A percentile compares a stretch with the other conserved stretches of the same genome.
phyloP scores from a whole-genome alignment of 2,797 vertebrate genomes.

The Hapalemur alaotrensis region DNA sequence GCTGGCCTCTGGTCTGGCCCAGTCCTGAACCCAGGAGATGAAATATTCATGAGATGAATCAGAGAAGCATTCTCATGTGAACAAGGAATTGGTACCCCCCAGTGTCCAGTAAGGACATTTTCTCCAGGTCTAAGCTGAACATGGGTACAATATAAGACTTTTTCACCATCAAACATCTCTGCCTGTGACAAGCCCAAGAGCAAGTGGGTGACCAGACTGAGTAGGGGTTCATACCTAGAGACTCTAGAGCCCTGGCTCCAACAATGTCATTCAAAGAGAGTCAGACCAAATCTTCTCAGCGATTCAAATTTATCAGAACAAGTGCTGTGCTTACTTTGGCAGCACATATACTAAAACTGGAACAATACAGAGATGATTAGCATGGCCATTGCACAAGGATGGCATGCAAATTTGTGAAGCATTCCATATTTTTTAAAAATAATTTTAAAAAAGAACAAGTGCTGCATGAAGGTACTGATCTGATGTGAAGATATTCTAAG shows the following conservation, averaged over 20 bases:
- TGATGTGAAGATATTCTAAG: neutral
- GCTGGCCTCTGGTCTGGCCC: neutral
- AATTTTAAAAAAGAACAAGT: neutral
- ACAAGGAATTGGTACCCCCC: neutral
- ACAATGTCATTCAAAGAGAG: neutral
- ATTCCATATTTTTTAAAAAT: too few relatives aligned
- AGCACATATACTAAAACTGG: too few relatives aligned
- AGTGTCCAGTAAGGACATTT: neutral
- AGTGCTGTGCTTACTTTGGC: too few relatives aligned
- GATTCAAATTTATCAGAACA: neutral
- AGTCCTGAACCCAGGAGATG: neutral
- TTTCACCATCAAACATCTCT: neutral
- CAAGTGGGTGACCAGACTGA: neutral
- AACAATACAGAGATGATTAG: too few relatives aligned
- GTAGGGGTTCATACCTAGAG: neutral
- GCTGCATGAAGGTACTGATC: neutral
- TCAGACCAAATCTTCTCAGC: neutral
- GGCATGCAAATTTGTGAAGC: too few relatives aligned
- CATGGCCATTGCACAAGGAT: too few relatives aligned
- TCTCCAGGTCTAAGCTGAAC: neutral
- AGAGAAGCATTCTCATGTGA: neutral
- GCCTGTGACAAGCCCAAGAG: neutral
- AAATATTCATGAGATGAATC: neutral
- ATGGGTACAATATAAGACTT: neutral
- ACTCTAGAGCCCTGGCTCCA: neutral